Percentiles rank a stretch among this genome's conserved stretches.
Conservation (phyloP, 2,113 vertebrate genomes). For the Morone saxatilis region DNA sequence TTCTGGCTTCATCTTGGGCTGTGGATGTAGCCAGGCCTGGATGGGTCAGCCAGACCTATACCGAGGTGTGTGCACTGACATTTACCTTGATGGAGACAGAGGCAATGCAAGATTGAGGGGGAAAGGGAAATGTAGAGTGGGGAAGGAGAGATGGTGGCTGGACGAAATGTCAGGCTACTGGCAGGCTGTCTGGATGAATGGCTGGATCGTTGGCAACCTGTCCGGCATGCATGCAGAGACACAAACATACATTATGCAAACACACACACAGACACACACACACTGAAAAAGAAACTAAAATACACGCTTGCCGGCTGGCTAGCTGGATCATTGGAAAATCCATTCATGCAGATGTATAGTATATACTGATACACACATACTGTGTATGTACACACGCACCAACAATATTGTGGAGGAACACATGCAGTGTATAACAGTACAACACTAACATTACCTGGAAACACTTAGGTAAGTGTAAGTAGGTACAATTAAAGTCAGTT, state of each 20-base stretch:
- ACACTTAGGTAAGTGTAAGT: not conserved
- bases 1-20: slow-evolving; percentile 35
- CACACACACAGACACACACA: not conserved
- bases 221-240: slow-evolving; percentile 14
- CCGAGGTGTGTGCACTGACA: slow-evolving; percentile 77
- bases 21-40: slow-evolving; percentile 42
- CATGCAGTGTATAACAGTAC: not conserved
- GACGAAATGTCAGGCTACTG: slow-evolving; percentile 70
- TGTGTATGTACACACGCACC: not conserved
- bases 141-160: slow-evolving; percentile 26
- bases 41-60: slow-evolving; percentile 58
- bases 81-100: slow-evolving; percentile 68
- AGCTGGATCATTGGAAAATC: slow-evolving; percentile 8
- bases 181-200: slow-evolving; percentile 37
- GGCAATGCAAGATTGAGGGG: slow-evolving; percentile 49
- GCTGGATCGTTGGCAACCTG: slow-evolving; percentile 33
- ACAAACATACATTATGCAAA: slow-evolving; percentile 11
- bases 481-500: not conserved
- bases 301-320: not conserved
- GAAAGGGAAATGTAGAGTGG: slow-evolving; percentile 23
- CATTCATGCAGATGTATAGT: not conserved
- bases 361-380: not conserved
- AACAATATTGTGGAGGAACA: not conserved
- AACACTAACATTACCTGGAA: not conserved
- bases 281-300: not conserved